Evolutionary conservation across 2,888 invertebrate species (phyloP), one percentile per base, ranked within the genome.

Genomic region (Eupeodes latifasciatus): DNA sequence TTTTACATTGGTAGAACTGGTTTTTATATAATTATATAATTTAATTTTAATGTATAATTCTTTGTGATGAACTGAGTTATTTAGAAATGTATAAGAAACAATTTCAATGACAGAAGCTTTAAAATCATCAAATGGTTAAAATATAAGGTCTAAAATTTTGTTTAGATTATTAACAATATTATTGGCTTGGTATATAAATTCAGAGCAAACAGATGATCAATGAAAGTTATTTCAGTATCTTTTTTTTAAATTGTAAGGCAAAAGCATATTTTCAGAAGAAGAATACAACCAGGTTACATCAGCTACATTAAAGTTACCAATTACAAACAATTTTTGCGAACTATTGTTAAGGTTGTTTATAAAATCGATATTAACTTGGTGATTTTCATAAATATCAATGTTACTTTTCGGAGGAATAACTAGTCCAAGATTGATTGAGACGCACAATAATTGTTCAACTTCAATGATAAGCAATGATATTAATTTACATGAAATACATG

Each of bases 41-140:
- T n/a, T 9, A 36, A 61, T 5, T 61, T 61, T n/a, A 40, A 61
- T 61, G n/a, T 16, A 61, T 40, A 61, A n/a, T 61, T 61, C 16
- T 40, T 61, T 61, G 12, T 44, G 44, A 44, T 62, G 44, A 40
- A 40, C 9, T 3, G 40, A 62, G 9, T 10, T 40, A 10, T 61
- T 61, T 57, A 36, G 34, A 34, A 61, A 36, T 40, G 40, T 19
- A 44, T 19, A 16, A 44, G 19, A 11, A 44, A 62, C 44, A 62
- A 16, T 62, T 61, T 36, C 36, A 62, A 16, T 62, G 10, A 62
- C 16, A 40, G 10, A 40, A 16, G 16, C 40, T 62, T 62, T 61
- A 36, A 27, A 27, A 27, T 27, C 27, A 27, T 27, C 27, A 27
- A 27, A 27, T 27, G 3, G 11, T 57, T 5, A 57, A 57, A 57